Percentiles rank a stretch among this genome's conserved stretches.
These are phyloP conservation scores for Tenthredo distinguenda DNA, from an alignment of 2,888 invertebrate genomes.

Conservation along the genomic window DNA sequence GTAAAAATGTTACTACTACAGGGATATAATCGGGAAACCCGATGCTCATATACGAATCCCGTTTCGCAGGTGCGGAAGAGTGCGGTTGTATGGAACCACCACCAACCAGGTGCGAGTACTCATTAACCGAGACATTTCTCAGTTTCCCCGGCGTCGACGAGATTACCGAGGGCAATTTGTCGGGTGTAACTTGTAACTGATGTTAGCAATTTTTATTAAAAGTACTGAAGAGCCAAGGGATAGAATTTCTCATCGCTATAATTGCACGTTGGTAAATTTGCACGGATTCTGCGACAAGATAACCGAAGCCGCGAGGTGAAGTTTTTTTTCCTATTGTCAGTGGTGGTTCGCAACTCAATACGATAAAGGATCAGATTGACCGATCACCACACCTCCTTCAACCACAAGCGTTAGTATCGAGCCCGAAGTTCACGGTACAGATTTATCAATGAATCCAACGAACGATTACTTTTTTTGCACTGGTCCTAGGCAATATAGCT, in stretches of 20 bases:
- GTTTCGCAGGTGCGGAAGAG: too few relatives aligned
- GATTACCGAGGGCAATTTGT: conserved; percentile 18
- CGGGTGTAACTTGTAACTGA: conserved; percentile 16
- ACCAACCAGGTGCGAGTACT: background rate
- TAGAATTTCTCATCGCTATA: conserved; percentile 18
- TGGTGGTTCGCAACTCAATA: background rate
- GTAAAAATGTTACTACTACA: background rate
- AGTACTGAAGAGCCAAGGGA: background rate
- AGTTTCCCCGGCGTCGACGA: conserved; percentile 13
- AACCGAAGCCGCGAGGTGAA: background rate
- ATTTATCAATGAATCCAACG: background rate
- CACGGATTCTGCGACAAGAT: background rate
- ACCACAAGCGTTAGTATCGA: background rate
- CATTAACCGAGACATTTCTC: conserved; percentile 31
- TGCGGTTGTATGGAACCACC: background rate
- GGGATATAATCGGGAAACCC: background rate
- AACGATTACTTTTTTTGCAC: background rate
- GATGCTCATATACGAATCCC: background rate
- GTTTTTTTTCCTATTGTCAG: background rate
- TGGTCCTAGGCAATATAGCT: background rate
- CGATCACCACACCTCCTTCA: background rate
- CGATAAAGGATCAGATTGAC: background rate
- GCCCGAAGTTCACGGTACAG: background rate
- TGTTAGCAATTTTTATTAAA: conserved; percentile 13
- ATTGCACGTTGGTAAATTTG: background rate